Percentiles rank a stretch among this genome's conserved stretches.
These are phyloP conservation scores for Trinorchestia longiramus DNA, from an alignment of 1,140 invertebrate genomes.

Conservation along the genomic window DNA sequence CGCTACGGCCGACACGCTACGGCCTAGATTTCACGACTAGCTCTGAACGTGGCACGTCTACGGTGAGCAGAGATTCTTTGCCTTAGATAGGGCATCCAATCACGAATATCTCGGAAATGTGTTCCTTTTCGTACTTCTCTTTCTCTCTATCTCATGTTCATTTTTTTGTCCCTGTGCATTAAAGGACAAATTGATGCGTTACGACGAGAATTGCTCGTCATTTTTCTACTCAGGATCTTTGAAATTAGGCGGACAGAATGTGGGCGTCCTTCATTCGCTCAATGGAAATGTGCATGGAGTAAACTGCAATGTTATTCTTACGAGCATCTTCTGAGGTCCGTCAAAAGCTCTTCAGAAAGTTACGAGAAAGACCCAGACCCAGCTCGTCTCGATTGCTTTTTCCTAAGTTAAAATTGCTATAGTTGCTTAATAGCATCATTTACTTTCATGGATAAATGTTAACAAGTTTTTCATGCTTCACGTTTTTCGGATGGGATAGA, in stretches of 20 bases:
- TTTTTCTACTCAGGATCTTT: conserved; percentile 40
- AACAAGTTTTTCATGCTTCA: neutral
- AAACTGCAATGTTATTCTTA: neutral
- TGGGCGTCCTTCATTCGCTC: conserved; percentile 34
- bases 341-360: neutral
- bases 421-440: neutral
- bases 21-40: no score
- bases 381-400: neutral
- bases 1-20: no score
- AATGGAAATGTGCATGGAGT: neutral
- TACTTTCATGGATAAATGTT: neutral
- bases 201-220: conserved; percentile 44
- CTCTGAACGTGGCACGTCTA: neutral
- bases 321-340: neutral
- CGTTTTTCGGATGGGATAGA: neutral
- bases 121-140: conserved; percentile 23
- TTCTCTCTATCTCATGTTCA: conserved; percentile 16
- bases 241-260: conserved; percentile 16
- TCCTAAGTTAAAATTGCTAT: neutral
- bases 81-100: neutral
- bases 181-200: conserved; percentile 53
- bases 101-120: neutral
- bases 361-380: neutral
- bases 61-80: neutral
- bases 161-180: conserved; percentile 36